These are phyloP conservation scores for Cheirogaleus medius DNA, from an alignment of 2,113 vertebrate species.

Conservation along the genomic window DNA sequence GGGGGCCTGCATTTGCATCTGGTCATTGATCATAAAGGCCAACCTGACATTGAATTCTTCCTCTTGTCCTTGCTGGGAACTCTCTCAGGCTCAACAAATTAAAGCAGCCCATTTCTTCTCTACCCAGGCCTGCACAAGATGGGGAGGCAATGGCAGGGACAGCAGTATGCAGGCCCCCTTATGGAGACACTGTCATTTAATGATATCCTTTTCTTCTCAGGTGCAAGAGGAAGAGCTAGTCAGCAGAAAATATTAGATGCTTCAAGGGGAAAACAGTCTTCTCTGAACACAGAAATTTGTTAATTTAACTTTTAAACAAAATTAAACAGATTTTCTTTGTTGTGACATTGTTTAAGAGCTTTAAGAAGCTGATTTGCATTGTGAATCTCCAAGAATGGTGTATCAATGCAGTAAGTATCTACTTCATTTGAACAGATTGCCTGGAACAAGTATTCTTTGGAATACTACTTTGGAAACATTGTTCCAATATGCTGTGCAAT, in stretches of 20 bases:
- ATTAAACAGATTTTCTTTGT: neutral
- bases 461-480: neutral
- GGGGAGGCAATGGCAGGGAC: rapidly evolving
- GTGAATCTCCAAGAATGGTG: neutral
- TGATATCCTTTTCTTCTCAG: neutral
- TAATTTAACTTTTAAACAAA: neutral
- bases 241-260: neutral
- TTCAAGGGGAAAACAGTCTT: neutral
- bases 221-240: neutral
- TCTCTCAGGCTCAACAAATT: neutral
- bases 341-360: neutral
- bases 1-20: neutral
- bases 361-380: neutral
- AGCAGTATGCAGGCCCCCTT: neutral
- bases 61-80: neutral
- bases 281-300: neutral
- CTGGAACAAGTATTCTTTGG: neutral
- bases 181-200: neutral
- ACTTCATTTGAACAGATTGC: neutral
- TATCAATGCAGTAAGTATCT: neutral
- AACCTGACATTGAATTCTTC: neutral
- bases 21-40: neutral
- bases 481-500: neutral
- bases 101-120: neutral
- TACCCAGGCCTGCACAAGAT: neutral